phyloP scores from a whole-genome alignment of 2,113 vertebrate genomes.

The Thermophis baileyi region DNA sequence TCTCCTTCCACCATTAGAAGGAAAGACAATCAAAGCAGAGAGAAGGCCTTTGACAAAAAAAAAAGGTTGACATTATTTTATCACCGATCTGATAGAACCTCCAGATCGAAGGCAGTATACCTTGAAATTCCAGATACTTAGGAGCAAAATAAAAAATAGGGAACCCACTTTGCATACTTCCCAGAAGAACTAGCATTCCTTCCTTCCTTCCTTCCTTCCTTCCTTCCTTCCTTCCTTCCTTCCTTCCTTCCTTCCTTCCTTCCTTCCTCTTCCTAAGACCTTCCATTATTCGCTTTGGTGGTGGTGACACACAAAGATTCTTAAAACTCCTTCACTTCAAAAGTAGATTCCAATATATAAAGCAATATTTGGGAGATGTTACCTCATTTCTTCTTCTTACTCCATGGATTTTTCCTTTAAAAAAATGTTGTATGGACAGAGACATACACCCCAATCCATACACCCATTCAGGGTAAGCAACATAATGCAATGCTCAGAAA shows the following conservation, averaged over 20 bases:
- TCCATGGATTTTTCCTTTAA: background rate
- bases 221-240: no score
- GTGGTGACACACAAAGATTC: background rate
- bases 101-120: background rate
- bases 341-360: background rate
- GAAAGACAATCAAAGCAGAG: background rate
- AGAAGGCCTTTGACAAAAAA: background rate
- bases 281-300: background rate
- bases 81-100: background rate
- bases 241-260: background rate
- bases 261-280: background rate
- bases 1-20: background rate
- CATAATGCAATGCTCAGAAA: background rate
- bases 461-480: background rate
- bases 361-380: background rate
- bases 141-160: background rate
- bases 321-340: background rate
- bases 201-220: no score
- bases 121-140: background rate
- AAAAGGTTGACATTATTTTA: background rate
- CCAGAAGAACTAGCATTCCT: background rate
- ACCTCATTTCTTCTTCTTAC: background rate
- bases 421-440: background rate
- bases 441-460: background rate
- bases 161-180: background rate